Percentiles rank a stretch among this genome's conserved stretches.
Conservation (phyloP, 2,797 vertebrate genomes). For the Chlorospingus flavigularis region DNA sequence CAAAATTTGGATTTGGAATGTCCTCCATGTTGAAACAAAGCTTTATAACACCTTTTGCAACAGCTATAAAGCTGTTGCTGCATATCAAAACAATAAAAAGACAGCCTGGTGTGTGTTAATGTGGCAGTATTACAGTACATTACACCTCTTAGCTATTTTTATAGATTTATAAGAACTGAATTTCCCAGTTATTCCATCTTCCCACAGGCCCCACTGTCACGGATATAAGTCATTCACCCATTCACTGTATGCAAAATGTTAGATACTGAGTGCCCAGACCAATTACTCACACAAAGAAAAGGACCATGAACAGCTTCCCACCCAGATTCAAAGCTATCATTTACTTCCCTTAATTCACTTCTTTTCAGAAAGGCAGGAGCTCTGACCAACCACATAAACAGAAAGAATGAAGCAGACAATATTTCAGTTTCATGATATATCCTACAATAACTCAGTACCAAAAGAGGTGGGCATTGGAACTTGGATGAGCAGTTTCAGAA, state of each 20-base stretch:
- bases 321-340: neutral
- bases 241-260: neutral
- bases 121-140: constrained; percentile 3
- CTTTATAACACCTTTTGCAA: constrained; percentile 8
- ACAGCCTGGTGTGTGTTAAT: neutral
- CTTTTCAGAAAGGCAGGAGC: constrained; percentile 20
- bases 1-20: constrained; percentile 28
- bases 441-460: neutral
- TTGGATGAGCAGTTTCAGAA: neutral
- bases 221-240: neutral
- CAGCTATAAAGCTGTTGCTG: constrained; percentile 7
- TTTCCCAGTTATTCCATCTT: neutral
- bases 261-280: neutral
- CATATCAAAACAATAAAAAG: constrained; percentile 45
- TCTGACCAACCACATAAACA: constrained; percentile 35
- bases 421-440: neutral
- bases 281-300: neutral
- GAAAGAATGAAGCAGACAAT: neutral
- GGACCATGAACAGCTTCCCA: neutral
- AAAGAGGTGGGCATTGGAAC: neutral
- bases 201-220: neutral
- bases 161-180: constrained; percentile 17
- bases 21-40: neutral
- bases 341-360: neutral
- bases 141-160: constrained; percentile 9